Percentiles rank a stretch among this genome's conserved stretches.
Evolutionary conservation across 23 tunicate species (phyloP).

Genomic region (Clavelina lepadiformis): DNA sequence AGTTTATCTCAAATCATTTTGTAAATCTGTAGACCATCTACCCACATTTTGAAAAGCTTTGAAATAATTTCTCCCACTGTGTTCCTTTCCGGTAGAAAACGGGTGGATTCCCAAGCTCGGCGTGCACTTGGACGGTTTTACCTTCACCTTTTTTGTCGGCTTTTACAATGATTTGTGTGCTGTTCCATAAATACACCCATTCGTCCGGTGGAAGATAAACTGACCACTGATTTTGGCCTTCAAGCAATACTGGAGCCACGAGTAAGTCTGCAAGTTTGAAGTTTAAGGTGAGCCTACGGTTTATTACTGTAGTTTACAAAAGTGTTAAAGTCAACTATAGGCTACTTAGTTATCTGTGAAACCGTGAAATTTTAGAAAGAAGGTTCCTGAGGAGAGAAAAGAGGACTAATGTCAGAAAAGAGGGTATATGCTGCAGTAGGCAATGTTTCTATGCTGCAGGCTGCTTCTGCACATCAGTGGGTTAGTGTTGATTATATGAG

Average conservation of each 20-base stretch:
- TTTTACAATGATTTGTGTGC: slow-evolving; percentile 10
- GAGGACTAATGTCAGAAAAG: too few relatives aligned
- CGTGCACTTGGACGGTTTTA: slow-evolving; percentile 29
- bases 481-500: too few relatives aligned
- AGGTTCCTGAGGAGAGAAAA: too few relatives aligned
- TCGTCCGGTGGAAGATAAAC: slow-evolving; percentile 81
- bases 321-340: too few relatives aligned
- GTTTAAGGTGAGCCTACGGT: too few relatives aligned
- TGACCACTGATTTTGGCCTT: slow-evolving; percentile 20
- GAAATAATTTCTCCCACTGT: slow-evolving; percentile 41
- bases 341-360: too few relatives aligned
- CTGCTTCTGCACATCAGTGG: too few relatives aligned
- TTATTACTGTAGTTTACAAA: too few relatives aligned
- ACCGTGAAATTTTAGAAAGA: too few relatives aligned
- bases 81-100: slow-evolving; percentile 58
- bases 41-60: slow-evolving; percentile 36
- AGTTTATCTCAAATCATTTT: neutral
- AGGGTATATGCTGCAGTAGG: too few relatives aligned
- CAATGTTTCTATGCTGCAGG: too few relatives aligned
- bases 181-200: slow-evolving; percentile 85
- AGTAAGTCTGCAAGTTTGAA: slow-evolving; percentile 55
- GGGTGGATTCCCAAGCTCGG: slow-evolving; percentile 75
- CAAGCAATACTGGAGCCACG: slow-evolving; percentile 84
- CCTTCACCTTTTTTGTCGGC: slow-evolving; percentile 20
- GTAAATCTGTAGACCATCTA: neutral